Conservation (phyloP, 2,797 vertebrate species). For the Cynopterus sphinx region DNA sequence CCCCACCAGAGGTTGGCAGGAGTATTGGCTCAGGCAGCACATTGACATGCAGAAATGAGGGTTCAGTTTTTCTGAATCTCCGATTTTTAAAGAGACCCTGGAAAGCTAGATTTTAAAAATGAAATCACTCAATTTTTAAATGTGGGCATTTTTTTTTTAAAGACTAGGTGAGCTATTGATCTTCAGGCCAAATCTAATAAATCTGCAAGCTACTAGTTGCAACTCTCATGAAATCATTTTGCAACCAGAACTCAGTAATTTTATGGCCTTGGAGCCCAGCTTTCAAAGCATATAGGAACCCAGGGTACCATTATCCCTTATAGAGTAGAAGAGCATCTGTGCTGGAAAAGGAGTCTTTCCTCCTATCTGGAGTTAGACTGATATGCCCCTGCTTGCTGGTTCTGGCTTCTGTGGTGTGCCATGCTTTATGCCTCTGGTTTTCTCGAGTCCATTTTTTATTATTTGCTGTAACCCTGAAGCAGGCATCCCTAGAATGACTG, state of each 20-base stretch:
- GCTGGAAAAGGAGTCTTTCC: background rate
- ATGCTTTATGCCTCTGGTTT: background rate
- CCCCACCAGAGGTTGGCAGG: background rate
- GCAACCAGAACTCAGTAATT: background rate
- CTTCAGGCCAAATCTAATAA: background rate
- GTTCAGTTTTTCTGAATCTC: background rate
- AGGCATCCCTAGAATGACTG: background rate
- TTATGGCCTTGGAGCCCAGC: background rate
- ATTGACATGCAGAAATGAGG: background rate
- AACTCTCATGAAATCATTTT: background rate
- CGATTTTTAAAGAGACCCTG: conserved; percentile 3
- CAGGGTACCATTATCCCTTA: background rate
- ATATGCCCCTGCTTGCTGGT: background rate
- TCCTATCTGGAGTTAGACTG: background rate
- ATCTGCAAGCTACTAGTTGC: background rate
- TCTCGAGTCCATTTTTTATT: background rate
- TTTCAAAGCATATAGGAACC: background rate
- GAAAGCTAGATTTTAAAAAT: background rate
- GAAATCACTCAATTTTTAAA: conserved; percentile 26
- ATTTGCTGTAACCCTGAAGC: background rate
- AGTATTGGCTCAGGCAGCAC: background rate
- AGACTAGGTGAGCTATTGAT: background rate
- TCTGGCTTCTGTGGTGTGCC: background rate
- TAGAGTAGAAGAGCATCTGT: background rate
- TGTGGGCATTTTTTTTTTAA: background rate